Conservation (phyloP, 2,113 vertebrate species). For the Ptyas mucosa region DNA sequence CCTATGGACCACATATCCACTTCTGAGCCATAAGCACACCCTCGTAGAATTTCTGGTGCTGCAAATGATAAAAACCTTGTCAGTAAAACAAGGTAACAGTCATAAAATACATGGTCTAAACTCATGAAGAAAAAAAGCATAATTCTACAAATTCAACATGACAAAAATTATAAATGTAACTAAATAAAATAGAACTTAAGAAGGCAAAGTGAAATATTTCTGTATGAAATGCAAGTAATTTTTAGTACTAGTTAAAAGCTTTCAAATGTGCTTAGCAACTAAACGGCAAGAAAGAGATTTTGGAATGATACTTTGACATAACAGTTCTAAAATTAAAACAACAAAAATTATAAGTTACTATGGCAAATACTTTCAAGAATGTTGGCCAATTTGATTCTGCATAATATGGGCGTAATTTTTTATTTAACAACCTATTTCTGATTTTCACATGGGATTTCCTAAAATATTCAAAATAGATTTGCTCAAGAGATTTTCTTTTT, state of each 20-base stretch:
- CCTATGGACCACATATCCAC: slow-evolving; percentile 91
- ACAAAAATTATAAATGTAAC: neutral
- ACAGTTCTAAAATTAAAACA: neutral
- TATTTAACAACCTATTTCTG: neutral
- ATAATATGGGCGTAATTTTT: neutral
- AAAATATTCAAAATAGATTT: neutral
- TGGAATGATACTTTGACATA: neutral
- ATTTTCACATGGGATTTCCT: neutral
- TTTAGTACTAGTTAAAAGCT: neutral
- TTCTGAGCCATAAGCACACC: slow-evolving; percentile 85
- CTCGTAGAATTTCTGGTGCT: slow-evolving; percentile 85
- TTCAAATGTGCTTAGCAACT: neutral
- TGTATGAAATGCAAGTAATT: neutral
- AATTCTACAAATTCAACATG: neutral
- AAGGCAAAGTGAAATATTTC: neutral
- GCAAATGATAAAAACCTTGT: slow-evolving; percentile 48
- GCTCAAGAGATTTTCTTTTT: neutral
- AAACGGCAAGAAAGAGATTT: neutral
- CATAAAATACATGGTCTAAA: neutral
- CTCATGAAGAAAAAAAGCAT: accelerated
- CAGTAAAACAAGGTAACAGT: slow-evolving; percentile 17
- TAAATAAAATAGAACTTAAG: neutral
- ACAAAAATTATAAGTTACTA: neutral
- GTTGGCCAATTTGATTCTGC: neutral
- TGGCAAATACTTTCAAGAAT: neutral